phyloP scores from a whole-genome alignment of 2,888 invertebrate genomes.

The Amblyteles armatorius region DNA sequence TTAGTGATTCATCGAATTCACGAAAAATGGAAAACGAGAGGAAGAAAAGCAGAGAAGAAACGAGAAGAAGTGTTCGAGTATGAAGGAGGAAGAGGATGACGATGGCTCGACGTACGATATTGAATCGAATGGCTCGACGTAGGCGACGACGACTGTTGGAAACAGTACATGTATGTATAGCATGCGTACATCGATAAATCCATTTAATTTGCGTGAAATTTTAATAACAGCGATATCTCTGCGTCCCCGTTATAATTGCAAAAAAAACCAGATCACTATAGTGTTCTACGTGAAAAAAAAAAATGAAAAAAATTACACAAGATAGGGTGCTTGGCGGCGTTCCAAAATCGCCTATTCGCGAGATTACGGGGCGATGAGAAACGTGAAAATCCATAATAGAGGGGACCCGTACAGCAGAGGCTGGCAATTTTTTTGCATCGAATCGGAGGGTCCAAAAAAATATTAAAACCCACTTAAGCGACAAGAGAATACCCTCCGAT shows the following conservation, averaged over 20 bases:
- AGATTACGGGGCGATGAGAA: not conserved
- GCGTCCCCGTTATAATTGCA: not conserved
- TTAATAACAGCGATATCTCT: not conserved
- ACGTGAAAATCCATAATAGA: not conserved
- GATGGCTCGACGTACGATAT: not conserved
- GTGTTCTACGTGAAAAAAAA: not conserved
- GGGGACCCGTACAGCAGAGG: not conserved
- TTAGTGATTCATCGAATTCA: slow-evolving; percentile 59
- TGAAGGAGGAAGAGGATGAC: not conserved
- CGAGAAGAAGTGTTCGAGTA: not conserved
- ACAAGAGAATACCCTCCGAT: not conserved
- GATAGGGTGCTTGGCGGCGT: not conserved
- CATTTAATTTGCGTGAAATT: not conserved
- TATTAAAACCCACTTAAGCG: not conserved
- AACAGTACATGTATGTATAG: not conserved
- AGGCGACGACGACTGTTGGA: not conserved
- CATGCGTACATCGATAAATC: not conserved
- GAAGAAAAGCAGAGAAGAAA: not conserved
- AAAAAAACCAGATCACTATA: not conserved
- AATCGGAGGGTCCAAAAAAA: not conserved
- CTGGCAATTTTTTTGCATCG: not conserved
- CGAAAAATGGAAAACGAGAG: slow-evolving; percentile 6
- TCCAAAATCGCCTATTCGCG: not conserved
- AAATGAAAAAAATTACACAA: not conserved
- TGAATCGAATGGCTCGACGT: slow-evolving; percentile 12